These are phyloP conservation scores for Mesorhabditis spiculigera DNA, from an alignment of 2,888 invertebrate species.

Conservation along the genomic window DNA sequence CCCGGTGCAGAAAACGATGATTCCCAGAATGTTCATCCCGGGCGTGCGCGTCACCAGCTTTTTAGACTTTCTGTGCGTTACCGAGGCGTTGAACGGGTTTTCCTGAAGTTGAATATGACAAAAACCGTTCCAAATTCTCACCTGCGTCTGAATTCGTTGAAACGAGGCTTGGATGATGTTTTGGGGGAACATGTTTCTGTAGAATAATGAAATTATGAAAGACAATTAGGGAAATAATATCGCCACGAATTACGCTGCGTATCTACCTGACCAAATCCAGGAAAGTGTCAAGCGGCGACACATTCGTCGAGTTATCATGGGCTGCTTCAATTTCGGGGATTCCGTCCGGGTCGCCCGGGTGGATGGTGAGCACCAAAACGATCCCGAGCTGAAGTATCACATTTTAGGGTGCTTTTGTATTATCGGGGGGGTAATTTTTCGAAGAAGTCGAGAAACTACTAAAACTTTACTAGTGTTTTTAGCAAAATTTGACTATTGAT, in stretches of 20 bases:
- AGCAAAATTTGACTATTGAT: too few species aligned
- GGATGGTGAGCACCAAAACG: conserved; percentile 67
- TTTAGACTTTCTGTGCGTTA: conserved; percentile 22
- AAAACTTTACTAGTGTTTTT: too few species aligned
- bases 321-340: conserved; percentile 36
- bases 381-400: conserved; percentile 63
- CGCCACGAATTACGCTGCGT: too few species aligned
- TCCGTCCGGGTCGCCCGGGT: conserved; percentile 66
- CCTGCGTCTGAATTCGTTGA: conserved; percentile 52
- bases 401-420: background rate
- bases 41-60: conserved; percentile 25
- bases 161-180: conserved; percentile 78
- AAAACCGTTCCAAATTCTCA: too few species aligned
- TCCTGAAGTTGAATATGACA: conserved; percentile 19
- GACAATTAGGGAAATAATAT: background rate
- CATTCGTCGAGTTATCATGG: conserved; percentile 21
- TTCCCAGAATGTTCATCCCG: conserved; percentile 71
- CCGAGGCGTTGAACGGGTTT: conserved; percentile 27
- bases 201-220: conserved; percentile 9
- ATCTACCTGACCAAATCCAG: conserved; percentile 82
- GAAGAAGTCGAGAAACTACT: too few species aligned
- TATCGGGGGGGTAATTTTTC: too few species aligned
- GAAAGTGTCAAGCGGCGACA: conserved; percentile 72
- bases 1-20: conserved; percentile 83
- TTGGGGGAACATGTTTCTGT: conserved; percentile 85